Percentiles rank a stretch among this genome's conserved stretches.
These are phyloP conservation scores for Cecropterus lyciades DNA, from an alignment of 1,140 invertebrate species.

Conservation along the genomic window DNA sequence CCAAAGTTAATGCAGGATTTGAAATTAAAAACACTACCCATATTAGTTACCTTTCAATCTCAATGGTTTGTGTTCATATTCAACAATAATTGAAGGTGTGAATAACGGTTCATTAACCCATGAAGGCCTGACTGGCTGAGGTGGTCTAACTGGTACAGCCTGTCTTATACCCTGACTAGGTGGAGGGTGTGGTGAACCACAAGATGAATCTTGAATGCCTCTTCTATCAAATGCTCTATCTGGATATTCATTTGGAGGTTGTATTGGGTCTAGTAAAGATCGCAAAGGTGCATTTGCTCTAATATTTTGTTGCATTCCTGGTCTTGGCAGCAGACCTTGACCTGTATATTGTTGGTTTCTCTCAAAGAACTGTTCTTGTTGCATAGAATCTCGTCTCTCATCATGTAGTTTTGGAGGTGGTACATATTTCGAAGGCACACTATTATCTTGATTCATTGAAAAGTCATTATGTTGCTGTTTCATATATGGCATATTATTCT, in stretches of 20 bases:
- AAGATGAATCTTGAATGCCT: slow-evolving; percentile 34
- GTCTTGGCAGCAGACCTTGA: slow-evolving; percentile 4
- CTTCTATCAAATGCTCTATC: slow-evolving; percentile 42
- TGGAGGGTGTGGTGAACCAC: slow-evolving; percentile 33
- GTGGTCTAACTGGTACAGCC: slow-evolving; percentile 27
- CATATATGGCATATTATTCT: slow-evolving; percentile 17
- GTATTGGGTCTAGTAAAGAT: slow-evolving; percentile 30
- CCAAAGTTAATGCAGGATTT: background rate
- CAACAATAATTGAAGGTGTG: slow-evolving; percentile 86
- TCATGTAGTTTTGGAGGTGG: slow-evolving; percentile 37
- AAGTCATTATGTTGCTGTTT: slow-evolving; percentile 17
- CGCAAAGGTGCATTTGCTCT: slow-evolving; percentile 32
- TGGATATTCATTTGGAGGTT: slow-evolving; percentile 42
- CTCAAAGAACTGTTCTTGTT: slow-evolving; percentile 24
- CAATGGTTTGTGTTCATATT: slow-evolving; percentile 88
- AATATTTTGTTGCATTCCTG: slow-evolving; percentile 25
- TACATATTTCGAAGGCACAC: slow-evolving; percentile 27
- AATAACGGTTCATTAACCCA: slow-evolving; percentile 78
- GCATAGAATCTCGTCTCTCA: slow-evolving; percentile 35
- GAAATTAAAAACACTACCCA: slow-evolving; percentile 13
- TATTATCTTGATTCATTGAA: slow-evolving; percentile 29
- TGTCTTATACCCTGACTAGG: slow-evolving; percentile 7
- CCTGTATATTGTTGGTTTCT: slow-evolving; percentile 25
- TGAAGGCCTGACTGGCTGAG: slow-evolving; percentile 48
- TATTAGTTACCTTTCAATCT: slow-evolving; percentile 75